phyloP scores from a whole-genome alignment of 1,140 invertebrate genomes.

The Asobara japonica region DNA sequence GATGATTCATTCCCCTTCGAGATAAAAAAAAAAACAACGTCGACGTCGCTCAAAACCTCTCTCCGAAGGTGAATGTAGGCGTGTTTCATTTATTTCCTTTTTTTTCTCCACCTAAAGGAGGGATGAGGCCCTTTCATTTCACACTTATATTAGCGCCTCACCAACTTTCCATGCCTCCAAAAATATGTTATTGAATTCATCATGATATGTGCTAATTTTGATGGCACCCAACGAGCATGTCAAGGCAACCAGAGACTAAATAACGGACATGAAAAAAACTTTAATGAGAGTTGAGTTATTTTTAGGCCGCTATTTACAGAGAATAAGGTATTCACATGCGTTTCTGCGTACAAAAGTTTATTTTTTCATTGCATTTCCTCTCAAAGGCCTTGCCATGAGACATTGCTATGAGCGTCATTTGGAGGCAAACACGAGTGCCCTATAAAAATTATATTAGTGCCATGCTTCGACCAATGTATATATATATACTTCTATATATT shows the following conservation, averaged over 20 bases:
- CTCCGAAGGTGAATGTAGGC: constrained; percentile 14
- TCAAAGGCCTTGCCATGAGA: constrained; percentile 1
- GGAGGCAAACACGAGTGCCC: constrained; percentile 7
- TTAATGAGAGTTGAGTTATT: not conserved
- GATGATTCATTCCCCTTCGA: constrained; percentile 50
- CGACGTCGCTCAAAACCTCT: constrained; percentile 27
- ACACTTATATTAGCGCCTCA: not conserved
- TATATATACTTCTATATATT: not conserved
- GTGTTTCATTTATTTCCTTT: not conserved
- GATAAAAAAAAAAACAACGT: constrained; percentile 24
- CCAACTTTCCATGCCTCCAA: not conserved
- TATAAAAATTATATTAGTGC: constrained; percentile 21
- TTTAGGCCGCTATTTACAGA: not conserved
- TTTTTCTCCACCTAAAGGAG: not conserved
- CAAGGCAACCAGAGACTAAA: not conserved
- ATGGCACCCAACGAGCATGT: not conserved
- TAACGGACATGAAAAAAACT: not conserved
- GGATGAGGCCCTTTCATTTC: not conserved
- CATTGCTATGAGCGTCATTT: not conserved
- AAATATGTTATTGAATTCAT: constrained; percentile 10
- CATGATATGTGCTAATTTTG: not conserved
- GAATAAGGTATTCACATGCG: not conserved
- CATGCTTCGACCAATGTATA: not conserved
- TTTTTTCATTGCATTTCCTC: not conserved
- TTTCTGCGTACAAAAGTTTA: not conserved